Percentiles rank a stretch among this genome's conserved stretches.
phyloP scores from a whole-genome alignment of 2,113 vertebrate genomes.

The Notothenia coriiceps region DNA sequence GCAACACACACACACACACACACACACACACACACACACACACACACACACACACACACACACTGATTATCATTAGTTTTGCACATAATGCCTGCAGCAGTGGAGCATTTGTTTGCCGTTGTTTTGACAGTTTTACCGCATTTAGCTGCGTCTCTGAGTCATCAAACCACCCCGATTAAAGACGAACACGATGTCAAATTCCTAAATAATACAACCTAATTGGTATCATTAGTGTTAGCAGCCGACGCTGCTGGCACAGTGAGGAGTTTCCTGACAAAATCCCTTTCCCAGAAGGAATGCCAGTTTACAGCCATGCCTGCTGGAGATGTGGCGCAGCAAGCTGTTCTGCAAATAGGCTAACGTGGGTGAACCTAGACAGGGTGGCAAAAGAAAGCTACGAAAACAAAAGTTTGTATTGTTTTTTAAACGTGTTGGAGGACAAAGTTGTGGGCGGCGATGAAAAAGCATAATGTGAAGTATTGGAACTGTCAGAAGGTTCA shows the following conservation, averaged over 20 bases:
- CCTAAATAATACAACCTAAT: conserved; percentile 72
- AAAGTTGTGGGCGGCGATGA: conserved; percentile 14
- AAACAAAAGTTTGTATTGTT: conserved; percentile 1
- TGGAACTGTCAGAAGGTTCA: conserved; percentile 45
- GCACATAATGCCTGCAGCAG: conserved; percentile 33
- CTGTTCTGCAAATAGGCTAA: conserved; percentile 52
- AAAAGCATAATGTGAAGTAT: neutral
- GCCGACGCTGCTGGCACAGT: conserved; percentile 55
- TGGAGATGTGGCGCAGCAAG: conserved; percentile 48
- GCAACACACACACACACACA: neutral
- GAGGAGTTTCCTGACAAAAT: conserved; percentile 44
- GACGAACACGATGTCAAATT: conserved; percentile 69
- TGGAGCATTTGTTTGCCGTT: conserved; percentile 46
- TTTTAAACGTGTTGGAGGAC: neutral
- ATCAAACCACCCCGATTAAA: conserved; percentile 65
- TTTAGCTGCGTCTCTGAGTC: conserved; percentile 54
- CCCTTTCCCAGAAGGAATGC: conserved; percentile 58
- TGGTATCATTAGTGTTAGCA: conserved; percentile 68
- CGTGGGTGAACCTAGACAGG: conserved; percentile 26
- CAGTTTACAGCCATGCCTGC: conserved; percentile 47
- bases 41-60: neutral
- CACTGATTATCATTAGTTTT: conserved; percentile 41
- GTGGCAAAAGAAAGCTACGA: neutral
- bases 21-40: neutral
- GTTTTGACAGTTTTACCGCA: conserved; percentile 60